Base-by-base conservation (phyloP, 1,140 invertebrate species). In the Brachionus paranguensis region DNA sequence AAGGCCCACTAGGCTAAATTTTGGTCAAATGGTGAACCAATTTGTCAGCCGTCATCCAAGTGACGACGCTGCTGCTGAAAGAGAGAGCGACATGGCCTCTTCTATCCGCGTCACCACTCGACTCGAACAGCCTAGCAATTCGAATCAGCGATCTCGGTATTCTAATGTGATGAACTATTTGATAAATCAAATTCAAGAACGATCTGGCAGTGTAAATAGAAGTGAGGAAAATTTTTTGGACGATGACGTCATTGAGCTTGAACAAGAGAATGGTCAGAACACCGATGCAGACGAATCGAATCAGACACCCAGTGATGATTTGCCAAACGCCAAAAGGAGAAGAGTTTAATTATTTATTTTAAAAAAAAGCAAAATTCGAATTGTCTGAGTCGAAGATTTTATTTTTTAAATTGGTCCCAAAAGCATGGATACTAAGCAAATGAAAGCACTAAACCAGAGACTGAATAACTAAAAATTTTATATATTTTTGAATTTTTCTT, bases 301-400 rank as follows among this genome's bases (percentile, higher is more conserved):
- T 76, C n/a, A 50, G 4, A 27, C 20, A 50, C 43, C 43, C 43
- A 50, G 33, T 27, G 72, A 76, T 76, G 45, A 74, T 47, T 45
- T 76, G 47, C 72, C 72, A 24, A 47, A 47, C 53, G 72, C 72
- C 20, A 76, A 76, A 76, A 47, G 72, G 27, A 76, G 72, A 76
- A 47, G 45, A 76, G 45, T 47, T 50, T 76, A 76, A 76, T 70
- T 70, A 70, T 70, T 37, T 70, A 37, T 70, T 70, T 68, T 33
- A 14, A 14, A 33, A 70, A 70, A 33, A 33, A 70, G n/a, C 37
- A 33, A 70, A 37, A 70, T 70, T 60, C 53, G 53, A 60, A 60
- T 60, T 60, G 1, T 60, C 17, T 24, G 20, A 60, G 20, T 60
- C 53, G 53, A 60, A 60, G 53, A 60, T 60, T 60, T 60, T 60